Conservation (phyloP, 2,888 invertebrate genomes). For the Mimumesa dahlbomi region DNA sequence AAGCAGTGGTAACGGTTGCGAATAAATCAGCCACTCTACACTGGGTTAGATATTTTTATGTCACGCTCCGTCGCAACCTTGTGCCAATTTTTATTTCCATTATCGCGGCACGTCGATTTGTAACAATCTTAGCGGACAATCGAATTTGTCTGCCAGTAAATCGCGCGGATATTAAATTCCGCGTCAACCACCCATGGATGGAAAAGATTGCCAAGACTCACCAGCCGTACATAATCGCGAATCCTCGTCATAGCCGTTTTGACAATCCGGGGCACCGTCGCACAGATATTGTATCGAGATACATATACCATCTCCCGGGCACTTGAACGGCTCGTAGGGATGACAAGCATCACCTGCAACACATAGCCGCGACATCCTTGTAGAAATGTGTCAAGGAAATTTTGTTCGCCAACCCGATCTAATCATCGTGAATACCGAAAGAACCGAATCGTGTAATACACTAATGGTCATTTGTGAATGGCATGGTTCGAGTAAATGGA, state of each 20-base stretch:
- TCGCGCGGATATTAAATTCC: neutral
- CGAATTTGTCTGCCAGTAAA: no score
- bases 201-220: slow-evolving; percentile 71
- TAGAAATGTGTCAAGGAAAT: no score
- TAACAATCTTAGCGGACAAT: no score
- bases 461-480: no score
- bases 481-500: no score
- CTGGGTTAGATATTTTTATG: neutral
- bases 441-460: no score
- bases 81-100: slow-evolving; percentile 3
- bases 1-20: slow-evolving; percentile 11
- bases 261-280: slow-evolving; percentile 96
- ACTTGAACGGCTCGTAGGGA: slow-evolving; percentile 98
- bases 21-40: slow-evolving; percentile 8
- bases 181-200: neutral
- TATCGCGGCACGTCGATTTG: neutral
- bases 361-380: no score
- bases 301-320: slow-evolving; percentile 95
- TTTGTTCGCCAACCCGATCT: no score
- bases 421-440: no score
- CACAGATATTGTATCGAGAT: slow-evolving; percentile 98
- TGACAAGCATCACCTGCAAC: slow-evolving; percentile 88
- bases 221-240: slow-evolving; percentile 97
- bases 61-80: slow-evolving; percentile 10
- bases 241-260: slow-evolving; percentile 97